These are phyloP conservation scores for Myiozetetes cayanensis DNA, from an alignment of 2,113 vertebrate genomes.

Conservation along the genomic window DNA sequence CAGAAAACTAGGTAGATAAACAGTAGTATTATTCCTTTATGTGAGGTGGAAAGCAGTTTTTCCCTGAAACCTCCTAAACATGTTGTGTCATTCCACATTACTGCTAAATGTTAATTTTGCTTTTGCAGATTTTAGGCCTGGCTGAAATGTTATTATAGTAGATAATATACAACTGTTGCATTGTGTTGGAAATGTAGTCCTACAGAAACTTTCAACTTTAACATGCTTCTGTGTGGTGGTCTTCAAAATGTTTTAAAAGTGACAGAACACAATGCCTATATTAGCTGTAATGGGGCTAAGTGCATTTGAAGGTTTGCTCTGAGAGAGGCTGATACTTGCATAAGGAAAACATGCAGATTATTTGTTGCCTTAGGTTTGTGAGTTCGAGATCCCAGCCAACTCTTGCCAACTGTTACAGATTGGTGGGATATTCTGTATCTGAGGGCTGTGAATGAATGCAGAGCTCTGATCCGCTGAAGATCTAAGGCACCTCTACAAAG, in stretches of 20 bases:
- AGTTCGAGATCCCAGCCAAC: neutral
- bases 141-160: neutral
- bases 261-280: neutral
- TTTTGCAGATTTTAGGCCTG: neutral
- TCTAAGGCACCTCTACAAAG: neutral
- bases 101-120: neutral
- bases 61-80: neutral
- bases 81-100: neutral
- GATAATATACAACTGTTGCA: neutral
- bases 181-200: fast-evolving
- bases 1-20: neutral
- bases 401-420: neutral
- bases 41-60: neutral
- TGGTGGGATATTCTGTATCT: neutral
- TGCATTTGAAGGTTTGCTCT: neutral
- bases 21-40: neutral
- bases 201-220: neutral
- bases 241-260: neutral
- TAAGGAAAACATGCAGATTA: neutral
- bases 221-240: neutral
- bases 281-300: neutral
- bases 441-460: neutral
- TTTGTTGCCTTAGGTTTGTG: neutral
- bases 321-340: neutral
- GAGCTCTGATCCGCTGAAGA: neutral